A percentile compares a stretch with the other conserved stretches of the same genome.
phyloP scores from a whole-genome alignment of 2,797 vertebrate genomes.

The Menidia menidia region DNA sequence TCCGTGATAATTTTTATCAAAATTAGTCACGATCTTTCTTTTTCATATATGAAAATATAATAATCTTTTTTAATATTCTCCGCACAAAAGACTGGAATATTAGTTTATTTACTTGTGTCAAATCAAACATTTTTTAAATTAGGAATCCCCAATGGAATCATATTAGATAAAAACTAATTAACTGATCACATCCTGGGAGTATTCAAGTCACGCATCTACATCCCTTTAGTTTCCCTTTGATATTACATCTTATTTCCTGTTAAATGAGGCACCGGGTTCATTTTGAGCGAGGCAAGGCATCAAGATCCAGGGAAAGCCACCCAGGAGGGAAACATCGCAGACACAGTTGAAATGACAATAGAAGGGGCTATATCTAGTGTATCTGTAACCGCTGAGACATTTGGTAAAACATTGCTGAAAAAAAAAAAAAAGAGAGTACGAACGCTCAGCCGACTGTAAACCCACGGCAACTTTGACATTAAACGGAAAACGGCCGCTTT shows the following conservation, averaged over 20 bases:
- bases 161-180: not conserved
- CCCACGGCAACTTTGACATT: not conserved
- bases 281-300: slow-evolving; percentile 14
- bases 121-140: no score
- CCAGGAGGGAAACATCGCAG: slow-evolving; percentile 10
- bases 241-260: no score
- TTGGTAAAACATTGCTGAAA: slow-evolving; percentile 18
- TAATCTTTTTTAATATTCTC: no score
- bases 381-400: slow-evolving; percentile 20
- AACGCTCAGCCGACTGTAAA: slow-evolving; percentile 25
- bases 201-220: not conserved
- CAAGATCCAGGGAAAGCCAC: slow-evolving; percentile 13
- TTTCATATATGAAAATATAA: no score
- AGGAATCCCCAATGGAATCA: no score
- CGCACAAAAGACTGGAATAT: no score
- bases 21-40: no score
- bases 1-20: no score
- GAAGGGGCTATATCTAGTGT: slow-evolving; percentile 1
- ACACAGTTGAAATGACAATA: no score
- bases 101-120: no score
- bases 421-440: slow-evolving; percentile 11
- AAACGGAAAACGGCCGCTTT: slow-evolving; percentile 19
- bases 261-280: slow-evolving; percentile 1
- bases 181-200: slow-evolving; percentile 9
- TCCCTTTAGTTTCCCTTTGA: not conserved